Percentiles rank a stretch among this genome's conserved stretches.
These are phyloP conservation scores for Bembecia ichneumoniformis DNA, from an alignment of 2,888 invertebrate species.

Conservation along the genomic window DNA sequence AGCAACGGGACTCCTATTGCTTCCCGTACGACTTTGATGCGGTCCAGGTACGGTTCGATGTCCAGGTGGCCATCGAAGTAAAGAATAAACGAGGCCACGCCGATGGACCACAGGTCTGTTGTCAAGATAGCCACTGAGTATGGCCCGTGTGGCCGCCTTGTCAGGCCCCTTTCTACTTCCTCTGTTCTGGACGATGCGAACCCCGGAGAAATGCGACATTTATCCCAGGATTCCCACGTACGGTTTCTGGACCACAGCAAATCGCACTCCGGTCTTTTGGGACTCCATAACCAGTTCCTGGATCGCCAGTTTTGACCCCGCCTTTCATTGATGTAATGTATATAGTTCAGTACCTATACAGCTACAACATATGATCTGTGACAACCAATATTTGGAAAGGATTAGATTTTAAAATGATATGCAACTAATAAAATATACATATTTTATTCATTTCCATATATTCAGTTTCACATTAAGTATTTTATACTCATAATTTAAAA, in stretches of 20 bases:
- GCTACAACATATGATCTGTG: too few relatives aligned
- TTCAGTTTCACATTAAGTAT: constrained; percentile 4
- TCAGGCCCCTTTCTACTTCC: neutral
- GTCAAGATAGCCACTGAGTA: neutral
- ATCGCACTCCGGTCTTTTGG: too few relatives aligned
- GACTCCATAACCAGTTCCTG: too few relatives aligned
- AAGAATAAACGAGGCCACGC: neutral
- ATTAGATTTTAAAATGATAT: constrained; percentile 6
- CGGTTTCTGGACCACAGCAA: neutral
- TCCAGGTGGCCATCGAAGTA: neutral
- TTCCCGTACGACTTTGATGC: neutral
- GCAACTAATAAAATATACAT: constrained; percentile 7
- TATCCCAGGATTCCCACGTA: neutral
- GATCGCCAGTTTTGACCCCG: neutral
- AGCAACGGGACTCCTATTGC: neutral
- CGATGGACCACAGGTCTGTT: neutral
- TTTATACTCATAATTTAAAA: neutral
- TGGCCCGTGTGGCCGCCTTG: neutral
- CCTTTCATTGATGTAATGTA: too few relatives aligned
- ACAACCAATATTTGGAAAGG: too few relatives aligned
- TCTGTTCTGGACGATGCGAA: neutral
- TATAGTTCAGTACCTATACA: too few relatives aligned
- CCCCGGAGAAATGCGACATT: neutral
- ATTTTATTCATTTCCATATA: constrained; percentile 9
- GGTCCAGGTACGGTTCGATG: neutral